Percentiles rank a stretch among this genome's conserved stretches.
phyloP scores from a whole-genome alignment of 2,888 invertebrate genomes.

The Agapetus fuscipes region DNA sequence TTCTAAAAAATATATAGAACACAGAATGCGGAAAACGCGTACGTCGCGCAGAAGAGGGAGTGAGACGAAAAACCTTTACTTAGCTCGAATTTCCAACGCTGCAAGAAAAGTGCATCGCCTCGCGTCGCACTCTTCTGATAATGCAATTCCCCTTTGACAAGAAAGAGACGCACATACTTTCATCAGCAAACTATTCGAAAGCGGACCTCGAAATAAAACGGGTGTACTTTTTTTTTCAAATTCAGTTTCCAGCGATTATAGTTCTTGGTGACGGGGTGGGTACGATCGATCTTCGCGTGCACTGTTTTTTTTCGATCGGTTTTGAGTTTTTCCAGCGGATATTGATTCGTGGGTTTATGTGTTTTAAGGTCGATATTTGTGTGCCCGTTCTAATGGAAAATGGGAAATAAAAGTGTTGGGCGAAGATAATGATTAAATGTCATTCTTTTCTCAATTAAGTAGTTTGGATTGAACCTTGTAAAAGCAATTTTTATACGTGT shows the following conservation, averaged over 20 bases:
- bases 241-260: background rate
- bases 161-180: background rate
- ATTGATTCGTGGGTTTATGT: background rate
- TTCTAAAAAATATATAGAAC: conserved; percentile 1
- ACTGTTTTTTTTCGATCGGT: background rate
- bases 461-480: too few species aligned
- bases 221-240: background rate
- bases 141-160: background rate
- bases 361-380: too few species aligned
- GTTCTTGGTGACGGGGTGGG: background rate
- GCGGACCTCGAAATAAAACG: background rate
- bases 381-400: too few species aligned
- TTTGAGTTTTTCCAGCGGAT: background rate
- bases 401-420: conserved; percentile 1
- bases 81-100: conserved; percentile 1
- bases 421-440: conserved; percentile 7
- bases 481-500: too few species aligned
- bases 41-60: background rate
- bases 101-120: conserved; percentile 3
- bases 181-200: background rate
- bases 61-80: background rate
- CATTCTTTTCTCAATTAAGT: conserved; percentile 1
- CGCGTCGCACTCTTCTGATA: conserved; percentile 2
- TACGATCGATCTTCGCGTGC: background rate
- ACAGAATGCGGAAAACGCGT: background rate